Evolutionary conservation across 1,140 invertebrate genomes (phyloP).

Genomic region (Tigriopus japonicus): DNA sequence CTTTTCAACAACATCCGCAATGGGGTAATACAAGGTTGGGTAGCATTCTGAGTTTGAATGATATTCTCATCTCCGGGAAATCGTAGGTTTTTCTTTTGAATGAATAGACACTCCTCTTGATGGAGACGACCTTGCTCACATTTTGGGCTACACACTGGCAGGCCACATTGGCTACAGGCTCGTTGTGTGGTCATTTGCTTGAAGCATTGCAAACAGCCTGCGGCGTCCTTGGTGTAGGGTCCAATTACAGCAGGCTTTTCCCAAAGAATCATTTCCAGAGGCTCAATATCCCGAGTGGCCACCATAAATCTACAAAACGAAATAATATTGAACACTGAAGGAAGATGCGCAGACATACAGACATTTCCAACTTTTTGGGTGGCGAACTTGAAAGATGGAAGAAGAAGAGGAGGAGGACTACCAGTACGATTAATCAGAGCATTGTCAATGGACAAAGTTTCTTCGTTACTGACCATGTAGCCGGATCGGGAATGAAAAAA

Average conservation of each 20-base stretch:
- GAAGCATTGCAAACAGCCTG: slow-evolving; percentile 11
- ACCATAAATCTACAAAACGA: slow-evolving; percentile 6
- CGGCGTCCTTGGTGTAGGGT: slow-evolving; percentile 8
- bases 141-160: slow-evolving; percentile 7
- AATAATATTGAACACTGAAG: background rate
- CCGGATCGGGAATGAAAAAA: too few species aligned
- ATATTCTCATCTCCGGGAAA: background rate
- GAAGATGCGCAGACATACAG: too few species aligned
- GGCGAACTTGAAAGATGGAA: too few species aligned
- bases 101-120: background rate
- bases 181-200: background rate
- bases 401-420: too few species aligned
- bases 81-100: background rate
- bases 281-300: slow-evolving; percentile 7
- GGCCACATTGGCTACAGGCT: background rate
- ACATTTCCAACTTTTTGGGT: too few species aligned
- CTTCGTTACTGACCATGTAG: too few species aligned
- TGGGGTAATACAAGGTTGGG: background rate
- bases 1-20: slow-evolving; percentile 10
- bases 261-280: slow-evolving; percentile 9
- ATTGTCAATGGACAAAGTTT: too few species aligned
- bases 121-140: slow-evolving; percentile 2
- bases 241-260: slow-evolving; percentile 11
- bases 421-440: too few species aligned
- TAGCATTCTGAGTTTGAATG: background rate